Conservation (phyloP, 1,140 invertebrate species). For the Drosophila baimaii region DNA sequence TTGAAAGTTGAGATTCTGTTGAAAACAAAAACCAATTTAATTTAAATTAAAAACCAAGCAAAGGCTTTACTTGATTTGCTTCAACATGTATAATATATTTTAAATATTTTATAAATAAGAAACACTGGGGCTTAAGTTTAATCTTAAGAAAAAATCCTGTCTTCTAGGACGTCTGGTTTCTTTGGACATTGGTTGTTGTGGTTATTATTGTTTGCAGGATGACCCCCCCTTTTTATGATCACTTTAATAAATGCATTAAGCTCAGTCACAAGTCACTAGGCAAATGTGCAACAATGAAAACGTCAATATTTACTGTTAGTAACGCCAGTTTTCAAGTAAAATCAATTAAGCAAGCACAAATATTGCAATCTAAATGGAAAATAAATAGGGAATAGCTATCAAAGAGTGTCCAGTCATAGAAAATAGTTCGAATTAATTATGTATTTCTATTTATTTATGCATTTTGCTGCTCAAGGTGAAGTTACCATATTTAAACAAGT, state of each 20-base stretch:
- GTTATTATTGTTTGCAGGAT: slow-evolving; percentile 19
- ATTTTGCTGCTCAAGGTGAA: background rate
- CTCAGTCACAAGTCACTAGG: slow-evolving; percentile 6
- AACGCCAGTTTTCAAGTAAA: slow-evolving; percentile 47
- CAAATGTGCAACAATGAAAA: slow-evolving; percentile 39
- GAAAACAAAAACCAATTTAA: too few species aligned
- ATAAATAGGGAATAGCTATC: background rate
- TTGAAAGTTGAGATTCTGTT: too few species aligned
- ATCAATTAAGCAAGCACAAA: slow-evolving; percentile 54
- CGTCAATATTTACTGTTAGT: slow-evolving; percentile 31
- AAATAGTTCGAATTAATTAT: background rate
- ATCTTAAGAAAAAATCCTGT: background rate
- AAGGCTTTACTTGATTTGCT: too few species aligned
- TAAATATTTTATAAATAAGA: background rate
- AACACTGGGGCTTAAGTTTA: background rate
- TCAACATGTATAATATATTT: background rate
- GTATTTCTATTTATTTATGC: background rate
- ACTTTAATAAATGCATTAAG: slow-evolving; percentile 57
- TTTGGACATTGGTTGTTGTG: background rate
- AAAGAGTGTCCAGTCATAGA: slow-evolving; percentile 5
- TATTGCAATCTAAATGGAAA: slow-evolving; percentile 11
- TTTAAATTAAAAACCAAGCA: too few species aligned
- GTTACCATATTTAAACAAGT: too few species aligned
- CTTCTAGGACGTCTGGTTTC: background rate
- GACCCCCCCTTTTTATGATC: slow-evolving; percentile 55